phyloP scores from a whole-genome alignment of 1,140 invertebrate genomes.

The Tigriopus japonicus region DNA sequence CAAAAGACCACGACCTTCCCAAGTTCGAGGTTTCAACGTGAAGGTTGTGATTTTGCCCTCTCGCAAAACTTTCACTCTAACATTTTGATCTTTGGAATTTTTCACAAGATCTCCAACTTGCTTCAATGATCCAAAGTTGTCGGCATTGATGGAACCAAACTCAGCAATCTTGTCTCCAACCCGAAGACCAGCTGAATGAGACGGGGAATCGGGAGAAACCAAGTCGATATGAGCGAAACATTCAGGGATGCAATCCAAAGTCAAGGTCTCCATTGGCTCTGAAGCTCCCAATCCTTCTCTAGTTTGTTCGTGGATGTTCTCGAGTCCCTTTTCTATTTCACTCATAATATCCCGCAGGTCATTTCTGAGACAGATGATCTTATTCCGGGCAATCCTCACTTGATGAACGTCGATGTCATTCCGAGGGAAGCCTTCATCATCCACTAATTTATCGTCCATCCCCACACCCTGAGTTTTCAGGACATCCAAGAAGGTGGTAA shows the following conservation, averaged over 20 bases:
- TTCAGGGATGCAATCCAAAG: constrained; percentile 16
- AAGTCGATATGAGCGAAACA: constrained; percentile 50
- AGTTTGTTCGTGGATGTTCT: constrained; percentile 31
- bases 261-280: neutral
- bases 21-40: constrained; percentile 39
- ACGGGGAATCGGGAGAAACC: constrained; percentile 56
- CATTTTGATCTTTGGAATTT: constrained; percentile 42
- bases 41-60: constrained; percentile 24
- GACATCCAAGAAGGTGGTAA: neutral
- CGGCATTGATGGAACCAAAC: constrained; percentile 58
- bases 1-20: constrained; percentile 49
- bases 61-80: constrained; percentile 41
- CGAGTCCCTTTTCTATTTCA: constrained; percentile 55
- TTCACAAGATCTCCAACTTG: constrained; percentile 46
- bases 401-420: constrained; percentile 76
- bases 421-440: constrained; percentile 63
- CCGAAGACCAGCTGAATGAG: constrained; percentile 49
- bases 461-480: constrained; percentile 34
- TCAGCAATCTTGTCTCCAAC: constrained; percentile 50
- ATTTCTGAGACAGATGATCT: constrained; percentile 56
- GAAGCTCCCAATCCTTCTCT: neutral
- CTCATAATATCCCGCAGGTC: constrained; percentile 69
- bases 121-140: constrained; percentile 47
- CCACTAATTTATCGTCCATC: constrained; percentile 67
- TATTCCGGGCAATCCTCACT: constrained; percentile 40